Evolutionary conservation across 2,888 invertebrate species (phyloP).

Genomic region (Callimorpha dominula): DNA sequence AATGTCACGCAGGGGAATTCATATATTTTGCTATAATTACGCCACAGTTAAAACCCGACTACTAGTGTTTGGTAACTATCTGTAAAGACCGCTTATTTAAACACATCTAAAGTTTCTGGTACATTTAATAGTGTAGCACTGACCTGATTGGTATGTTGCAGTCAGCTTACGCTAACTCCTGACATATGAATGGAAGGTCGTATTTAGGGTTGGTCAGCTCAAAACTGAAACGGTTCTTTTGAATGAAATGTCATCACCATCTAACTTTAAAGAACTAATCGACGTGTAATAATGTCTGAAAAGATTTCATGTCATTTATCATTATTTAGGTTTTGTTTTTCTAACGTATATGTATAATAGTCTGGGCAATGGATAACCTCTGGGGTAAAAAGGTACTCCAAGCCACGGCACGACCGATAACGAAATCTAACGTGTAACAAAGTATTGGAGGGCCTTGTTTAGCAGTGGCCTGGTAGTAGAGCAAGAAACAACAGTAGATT

Average conservation of each 20-base stretch:
- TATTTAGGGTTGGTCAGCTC: too few relatives aligned
- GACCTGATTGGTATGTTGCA: background rate
- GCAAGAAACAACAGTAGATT: background rate
- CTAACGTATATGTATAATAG: too few relatives aligned
- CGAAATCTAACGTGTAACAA: background rate
- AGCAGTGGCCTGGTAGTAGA: background rate
- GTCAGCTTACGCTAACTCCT: too few relatives aligned
- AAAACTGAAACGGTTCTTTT: too few relatives aligned
- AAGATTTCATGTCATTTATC: too few relatives aligned
- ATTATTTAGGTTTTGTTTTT: too few relatives aligned
- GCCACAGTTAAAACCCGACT: background rate
- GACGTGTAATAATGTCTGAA: too few relatives aligned
- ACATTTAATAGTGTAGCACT: background rate
- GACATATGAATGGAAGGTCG: too few relatives aligned
- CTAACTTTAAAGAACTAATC: too few relatives aligned
- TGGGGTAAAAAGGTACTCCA: too few relatives aligned
- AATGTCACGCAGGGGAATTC: background rate
- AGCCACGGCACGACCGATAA: background rate
- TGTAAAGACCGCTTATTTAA: background rate
- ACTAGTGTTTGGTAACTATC: background rate
- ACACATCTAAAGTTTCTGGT: background rate
- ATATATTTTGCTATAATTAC: background rate
- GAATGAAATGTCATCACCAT: too few relatives aligned
- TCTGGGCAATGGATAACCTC: too few relatives aligned
- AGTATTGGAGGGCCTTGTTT: background rate